A percentile compares a stretch with the other conserved stretches of the same genome.
Conservation (phyloP, 2,113 vertebrate genomes). For the Toxotes jaculatrix region DNA sequence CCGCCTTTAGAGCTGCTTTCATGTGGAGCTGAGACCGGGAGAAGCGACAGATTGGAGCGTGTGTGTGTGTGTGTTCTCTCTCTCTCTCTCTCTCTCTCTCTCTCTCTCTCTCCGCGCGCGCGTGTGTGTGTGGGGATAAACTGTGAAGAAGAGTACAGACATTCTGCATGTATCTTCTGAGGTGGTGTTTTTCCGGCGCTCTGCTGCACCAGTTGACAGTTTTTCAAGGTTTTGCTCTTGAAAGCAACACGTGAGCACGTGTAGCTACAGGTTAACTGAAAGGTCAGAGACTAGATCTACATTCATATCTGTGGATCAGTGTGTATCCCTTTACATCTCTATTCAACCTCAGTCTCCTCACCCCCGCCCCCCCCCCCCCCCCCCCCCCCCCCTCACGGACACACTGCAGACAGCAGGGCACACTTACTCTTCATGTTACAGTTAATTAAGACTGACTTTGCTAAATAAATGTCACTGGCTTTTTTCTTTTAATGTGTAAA, state of each 20-base stretch:
- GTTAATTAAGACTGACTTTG: background rate
- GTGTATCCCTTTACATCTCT: background rate
- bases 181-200: constrained; percentile 2
- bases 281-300: background rate
- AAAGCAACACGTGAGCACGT: constrained; percentile 44
- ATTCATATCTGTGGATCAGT: background rate
- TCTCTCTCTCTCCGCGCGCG: background rate
- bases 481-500: background rate
- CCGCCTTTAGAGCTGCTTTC: constrained; percentile 54
- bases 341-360: background rate
- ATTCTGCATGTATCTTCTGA: constrained; percentile 17
- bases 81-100: no score
- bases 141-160: constrained; percentile 4
- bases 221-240: constrained; percentile 19
- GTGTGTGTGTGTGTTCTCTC: constrained; percentile 26
- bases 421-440: background rate
- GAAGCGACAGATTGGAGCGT: constrained; percentile 25
- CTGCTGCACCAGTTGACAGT: constrained; percentile 14
- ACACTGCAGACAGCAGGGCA: background rate
- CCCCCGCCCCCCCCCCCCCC: background rate
- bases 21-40: constrained; percentile 52
- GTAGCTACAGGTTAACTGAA: background rate
- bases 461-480: background rate
- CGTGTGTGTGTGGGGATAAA: constrained; percentile 2
- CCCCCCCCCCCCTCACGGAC: no score